Evolutionary conservation across 2,888 invertebrate genomes (phyloP).

Genomic region (Drosophila neutralis): DNA sequence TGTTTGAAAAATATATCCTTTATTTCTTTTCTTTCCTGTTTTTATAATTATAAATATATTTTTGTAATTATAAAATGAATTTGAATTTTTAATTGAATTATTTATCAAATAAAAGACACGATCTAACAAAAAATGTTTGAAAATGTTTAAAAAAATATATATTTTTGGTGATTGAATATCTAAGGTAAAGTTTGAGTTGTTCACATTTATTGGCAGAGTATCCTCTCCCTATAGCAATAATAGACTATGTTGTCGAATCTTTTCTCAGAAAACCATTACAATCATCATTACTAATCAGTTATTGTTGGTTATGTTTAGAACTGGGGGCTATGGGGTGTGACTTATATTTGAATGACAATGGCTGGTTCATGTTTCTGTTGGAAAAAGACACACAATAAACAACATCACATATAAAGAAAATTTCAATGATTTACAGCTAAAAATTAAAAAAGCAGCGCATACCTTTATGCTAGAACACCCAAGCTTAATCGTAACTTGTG

Average conservation of each 20-base stretch:
- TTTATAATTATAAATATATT: too few species aligned
- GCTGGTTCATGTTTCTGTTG: background rate
- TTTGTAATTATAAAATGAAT: too few species aligned
- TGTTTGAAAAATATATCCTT: too few species aligned
- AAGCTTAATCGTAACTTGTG: background rate
- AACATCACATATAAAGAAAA: background rate
- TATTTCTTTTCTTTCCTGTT: too few species aligned
- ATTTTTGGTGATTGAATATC: too few species aligned
- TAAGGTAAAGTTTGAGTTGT: too few species aligned
- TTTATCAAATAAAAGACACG: too few species aligned
- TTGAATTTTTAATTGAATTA: too few species aligned
- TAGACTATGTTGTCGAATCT: background rate
- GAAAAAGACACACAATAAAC: background rate
- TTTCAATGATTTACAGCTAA: background rate
- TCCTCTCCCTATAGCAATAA: background rate
- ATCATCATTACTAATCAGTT: background rate
- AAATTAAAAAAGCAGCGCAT: background rate
- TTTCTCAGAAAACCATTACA: background rate
- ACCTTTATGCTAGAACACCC: background rate
- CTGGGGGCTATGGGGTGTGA: too few species aligned
- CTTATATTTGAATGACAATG: background rate
- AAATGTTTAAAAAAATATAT: too few species aligned
- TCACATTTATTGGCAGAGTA: too few species aligned
- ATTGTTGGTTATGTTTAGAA: background rate
- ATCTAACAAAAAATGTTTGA: too few species aligned